Evolutionary conservation across 2,888 invertebrate genomes (phyloP), one percentile per base, ranked within the genome.

Genomic region (Gnatocerus cornutus): DNA sequence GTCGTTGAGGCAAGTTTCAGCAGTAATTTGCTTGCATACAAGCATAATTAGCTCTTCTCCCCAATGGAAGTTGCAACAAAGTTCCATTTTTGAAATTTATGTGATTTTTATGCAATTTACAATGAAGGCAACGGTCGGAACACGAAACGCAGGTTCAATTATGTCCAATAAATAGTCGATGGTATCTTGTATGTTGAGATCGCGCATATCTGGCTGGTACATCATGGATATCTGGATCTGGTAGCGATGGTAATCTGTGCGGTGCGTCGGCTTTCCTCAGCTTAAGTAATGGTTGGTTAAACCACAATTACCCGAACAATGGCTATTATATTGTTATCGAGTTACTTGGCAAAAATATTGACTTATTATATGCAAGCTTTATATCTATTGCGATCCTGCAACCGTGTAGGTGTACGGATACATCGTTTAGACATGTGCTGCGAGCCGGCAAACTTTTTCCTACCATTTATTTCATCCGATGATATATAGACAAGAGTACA

Each of bases 221-320:
- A 80, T 80, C 80, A 77, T 76, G 77, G 76, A 79, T 78, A 80
- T 80, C 79, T 79, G 78, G 77, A 81, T 81, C 80, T 81, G 79
- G 79, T 75, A 71, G 76, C 75, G 80, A 81, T 81, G 80, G 81
- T 82, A 81, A 81, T 82, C 81, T 77, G 77, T 76, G 77, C 77
- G 77, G 77, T 75, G 73, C 71, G 76, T 76, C 76, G 76, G 76
- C 74, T 77, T 74, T 75, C 77, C 77, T 75, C 74, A 67, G 71
- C 75, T 75, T 83, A 84, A 84, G 81, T 83, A 84, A 84, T 84
- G 83, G 82, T 79, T 79, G 81, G 81, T 80, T 81, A 83, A 81
- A 81, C 83, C 82, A 84, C 84, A 84, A 84, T 84, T 84, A 84
- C 83, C 79, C 79, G 83, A 84, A 84, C 84, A 84, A 84, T 84